Evolutionary conservation across 2,888 invertebrate species (phyloP).

Genomic region (Stenoptilia bipunctidactyla): DNA sequence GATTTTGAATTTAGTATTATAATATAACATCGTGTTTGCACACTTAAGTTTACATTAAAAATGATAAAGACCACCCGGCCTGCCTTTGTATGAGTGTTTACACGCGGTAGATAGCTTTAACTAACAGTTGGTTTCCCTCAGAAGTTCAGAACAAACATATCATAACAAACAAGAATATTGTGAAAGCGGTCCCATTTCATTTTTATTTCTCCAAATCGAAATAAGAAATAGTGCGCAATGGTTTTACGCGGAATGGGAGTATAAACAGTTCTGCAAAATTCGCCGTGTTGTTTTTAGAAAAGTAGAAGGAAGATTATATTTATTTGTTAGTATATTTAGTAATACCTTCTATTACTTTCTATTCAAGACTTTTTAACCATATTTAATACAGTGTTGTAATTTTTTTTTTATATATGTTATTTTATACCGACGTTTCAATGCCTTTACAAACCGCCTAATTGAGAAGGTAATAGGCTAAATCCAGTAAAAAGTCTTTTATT

Average conservation of each 20-base stretch:
- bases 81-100: conserved; percentile 30
- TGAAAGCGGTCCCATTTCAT: conserved; percentile 46
- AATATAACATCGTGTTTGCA: conserved; percentile 43
- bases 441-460: too few species aligned
- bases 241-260: conserved; percentile 8
- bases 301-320: too few species aligned
- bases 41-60: conserved; percentile 47
- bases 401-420: too few species aligned
- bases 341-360: too few species aligned
- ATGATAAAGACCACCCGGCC: conserved; percentile 68
- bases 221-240: conserved; percentile 22
- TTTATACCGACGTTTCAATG: too few species aligned
- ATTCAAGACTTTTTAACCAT: too few species aligned
- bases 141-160: conserved; percentile 53
- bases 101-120: conserved; percentile 36
- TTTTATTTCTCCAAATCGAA: conserved; percentile 20
- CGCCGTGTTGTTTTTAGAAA: conserved; percentile 4
- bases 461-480: too few species aligned
- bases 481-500: too few species aligned
- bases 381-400: too few species aligned
- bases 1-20: conserved; percentile 52
- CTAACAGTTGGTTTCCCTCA: conserved; percentile 60
- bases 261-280: conserved; percentile 10
- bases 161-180: conserved; percentile 49
- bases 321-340: too few species aligned